Evolutionary conservation across 2,888 invertebrate species (phyloP).

Genomic region (Anoplius nigerrimus): DNA sequence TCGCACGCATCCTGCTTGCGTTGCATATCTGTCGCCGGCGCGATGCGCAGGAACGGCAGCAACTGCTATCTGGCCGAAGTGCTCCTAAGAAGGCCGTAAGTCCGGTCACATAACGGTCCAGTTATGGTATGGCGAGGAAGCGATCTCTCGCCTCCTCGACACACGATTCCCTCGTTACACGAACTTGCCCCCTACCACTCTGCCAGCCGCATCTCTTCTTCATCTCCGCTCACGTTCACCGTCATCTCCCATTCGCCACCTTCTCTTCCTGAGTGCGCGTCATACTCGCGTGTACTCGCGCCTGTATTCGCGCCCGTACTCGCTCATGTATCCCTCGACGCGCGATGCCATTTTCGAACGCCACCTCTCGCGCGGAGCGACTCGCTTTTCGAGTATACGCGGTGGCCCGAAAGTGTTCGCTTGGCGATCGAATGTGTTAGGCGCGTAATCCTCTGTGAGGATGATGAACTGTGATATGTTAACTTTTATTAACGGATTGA

Average conservation of each 20-base stretch:
- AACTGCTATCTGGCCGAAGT: conserved; percentile 17
- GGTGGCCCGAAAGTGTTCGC: background rate
- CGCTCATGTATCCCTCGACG: background rate
- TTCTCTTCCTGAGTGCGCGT: background rate
- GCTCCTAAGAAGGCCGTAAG: conserved; percentile 55
- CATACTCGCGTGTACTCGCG: background rate
- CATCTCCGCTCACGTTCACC: conserved; percentile 9
- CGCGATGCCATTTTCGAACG: background rate
- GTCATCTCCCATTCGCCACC: background rate
- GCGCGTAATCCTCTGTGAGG: too few relatives aligned
- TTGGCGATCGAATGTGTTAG: too few relatives aligned
- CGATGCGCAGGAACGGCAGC: background rate
- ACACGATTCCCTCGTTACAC: conserved; percentile 58
- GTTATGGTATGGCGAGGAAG: conserved; percentile 70
- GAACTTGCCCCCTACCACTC: conserved; percentile 38
- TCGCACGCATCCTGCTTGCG: background rate
- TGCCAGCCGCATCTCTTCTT: conserved; percentile 14
- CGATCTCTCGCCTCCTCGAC: conserved; percentile 53
- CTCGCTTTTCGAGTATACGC: too few relatives aligned
- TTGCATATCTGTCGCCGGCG: conserved; percentile 5
- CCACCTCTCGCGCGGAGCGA: background rate
- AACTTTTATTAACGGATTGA: too few relatives aligned
- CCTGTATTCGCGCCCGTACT: background rate
- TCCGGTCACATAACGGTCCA: conserved; percentile 74
- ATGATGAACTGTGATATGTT: too few relatives aligned